Conservation (phyloP, 2,797 vertebrate genomes). For the Nannoperca obscura region DNA sequence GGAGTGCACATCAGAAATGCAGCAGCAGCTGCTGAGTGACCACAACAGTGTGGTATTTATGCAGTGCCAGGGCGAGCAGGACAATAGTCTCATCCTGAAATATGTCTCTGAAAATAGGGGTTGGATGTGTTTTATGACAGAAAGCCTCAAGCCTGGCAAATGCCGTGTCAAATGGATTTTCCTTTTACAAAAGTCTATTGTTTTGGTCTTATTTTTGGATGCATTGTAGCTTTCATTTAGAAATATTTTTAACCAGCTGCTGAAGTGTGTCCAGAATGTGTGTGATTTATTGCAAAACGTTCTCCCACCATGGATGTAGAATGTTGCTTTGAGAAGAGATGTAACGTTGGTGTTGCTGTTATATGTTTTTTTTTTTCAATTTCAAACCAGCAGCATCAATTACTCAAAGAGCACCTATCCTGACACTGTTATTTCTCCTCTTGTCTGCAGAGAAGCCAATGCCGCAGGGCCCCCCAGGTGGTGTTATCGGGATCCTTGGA, state of each 20-base stretch:
- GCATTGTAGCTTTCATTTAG: constrained; percentile 19
- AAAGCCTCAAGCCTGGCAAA: constrained; percentile 55
- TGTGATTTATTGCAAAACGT: constrained; percentile 17
- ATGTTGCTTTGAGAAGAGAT: background rate
- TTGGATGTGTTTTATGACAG: constrained; percentile 56
- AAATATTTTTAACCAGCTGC: constrained; percentile 11
- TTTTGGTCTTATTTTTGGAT: constrained; percentile 27
- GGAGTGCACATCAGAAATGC: constrained; percentile 68
- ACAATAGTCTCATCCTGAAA: constrained; percentile 68
- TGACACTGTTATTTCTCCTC: constrained; percentile 65
- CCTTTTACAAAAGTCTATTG: constrained; percentile 27
- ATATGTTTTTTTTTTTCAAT: background rate
- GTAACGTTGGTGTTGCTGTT: constrained; percentile 8
- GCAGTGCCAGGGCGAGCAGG: constrained; percentile 57
- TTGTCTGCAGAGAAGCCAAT: constrained; percentile 89
- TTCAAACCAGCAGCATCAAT: constrained; percentile 48
- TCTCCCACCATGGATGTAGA: background rate
- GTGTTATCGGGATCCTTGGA: constrained; percentile 88
- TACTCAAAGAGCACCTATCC: constrained; percentile 42
- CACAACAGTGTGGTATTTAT: constrained; percentile 65
- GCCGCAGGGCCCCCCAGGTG: constrained; percentile 86
- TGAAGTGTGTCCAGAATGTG: constrained; percentile 1
- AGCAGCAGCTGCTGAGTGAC: constrained; percentile 75
- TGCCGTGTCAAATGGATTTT: constrained; percentile 42
- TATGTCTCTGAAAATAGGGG: constrained; percentile 59